Base-by-base conservation (phyloP, 2,797 vertebrate genomes). In the Periophthalmus magnuspinnatus region DNA sequence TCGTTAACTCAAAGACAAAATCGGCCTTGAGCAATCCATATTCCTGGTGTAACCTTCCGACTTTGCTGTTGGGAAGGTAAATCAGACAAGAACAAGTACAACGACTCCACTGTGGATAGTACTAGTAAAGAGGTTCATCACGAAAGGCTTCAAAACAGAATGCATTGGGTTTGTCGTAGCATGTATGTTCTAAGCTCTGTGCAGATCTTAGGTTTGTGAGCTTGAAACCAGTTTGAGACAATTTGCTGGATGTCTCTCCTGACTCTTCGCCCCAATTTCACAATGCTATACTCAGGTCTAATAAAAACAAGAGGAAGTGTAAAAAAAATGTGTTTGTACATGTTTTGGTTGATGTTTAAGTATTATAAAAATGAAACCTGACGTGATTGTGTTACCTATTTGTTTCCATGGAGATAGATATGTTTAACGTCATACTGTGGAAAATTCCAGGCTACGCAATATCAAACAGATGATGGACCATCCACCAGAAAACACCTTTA, bases 1-100 rank as follows among this genome's bases (percentile, higher is more conserved):
- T 90, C 90, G 88, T 91, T 89, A 88, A 89, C 86, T 91, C 85
- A 88, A 85, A 91, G 90, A 89, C 88, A 88, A 85, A 89, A 89
- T 90, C 87, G 83, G 88, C 89, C 86, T 81, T 72, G 22, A 86
- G 90, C 84, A 34, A 90, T 80, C 83, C 83, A 72, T 45, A 88
- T 83, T 89, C 86, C 82, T 82, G 81, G 72, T 68, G 63, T 88
- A 84, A 91, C 86, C 89, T 90, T 88, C 87, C 90, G 89, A 89
- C 91, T 87, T 90, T 90, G 89, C 90, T 91, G 86, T 83, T 85
- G 86, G 86, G 89, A 87, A 90, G 87, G 87, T 90, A 89, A 91
- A 90, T 85, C 81, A 87, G 75, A 90, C 78, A 86, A 74, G 75
- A 76, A 85, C 21, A 11, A 28, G 83, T 82, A 58, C 60, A 54